Conservation (phyloP, 2,797 vertebrate species). For the Acipenser oxyrinchus region DNA sequence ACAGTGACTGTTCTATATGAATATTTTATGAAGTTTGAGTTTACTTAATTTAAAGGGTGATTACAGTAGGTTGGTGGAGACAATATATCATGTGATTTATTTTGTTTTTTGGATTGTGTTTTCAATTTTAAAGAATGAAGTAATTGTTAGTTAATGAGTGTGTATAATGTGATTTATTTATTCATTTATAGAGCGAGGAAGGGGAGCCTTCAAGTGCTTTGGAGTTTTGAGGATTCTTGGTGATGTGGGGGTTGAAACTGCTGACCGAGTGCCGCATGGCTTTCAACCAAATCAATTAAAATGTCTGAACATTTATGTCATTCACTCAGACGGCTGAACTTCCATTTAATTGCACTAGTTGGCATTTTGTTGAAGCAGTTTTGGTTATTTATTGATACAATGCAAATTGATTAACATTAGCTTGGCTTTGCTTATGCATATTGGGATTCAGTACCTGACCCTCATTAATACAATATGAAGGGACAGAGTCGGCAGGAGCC, state of each 20-base stretch:
- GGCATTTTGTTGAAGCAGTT: constrained; percentile 12
- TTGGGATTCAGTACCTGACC: constrained; percentile 7
- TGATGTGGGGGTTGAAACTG: neutral
- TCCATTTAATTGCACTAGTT: constrained; percentile 8
- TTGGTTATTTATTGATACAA: constrained; percentile 4
- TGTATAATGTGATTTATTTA: too few relatives aligned
- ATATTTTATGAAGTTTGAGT: too few relatives aligned
- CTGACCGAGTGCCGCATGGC: constrained; percentile 13
- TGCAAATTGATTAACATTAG: constrained; percentile 2
- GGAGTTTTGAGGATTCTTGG: neutral
- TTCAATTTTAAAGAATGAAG: too few relatives aligned
- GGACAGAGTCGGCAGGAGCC: constrained; percentile 5
- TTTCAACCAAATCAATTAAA: constrained; percentile 22
- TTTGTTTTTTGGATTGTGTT: too few relatives aligned
- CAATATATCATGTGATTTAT: too few relatives aligned
- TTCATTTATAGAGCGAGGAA: neutral
- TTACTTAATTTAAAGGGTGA: too few relatives aligned
- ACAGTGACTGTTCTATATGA: too few relatives aligned
- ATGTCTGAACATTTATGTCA: constrained; percentile 11
- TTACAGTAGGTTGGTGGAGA: too few relatives aligned
- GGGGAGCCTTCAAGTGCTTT: constrained; percentile 22
- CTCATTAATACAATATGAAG: constrained; percentile 8
- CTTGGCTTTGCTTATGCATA: constrained; percentile 4
- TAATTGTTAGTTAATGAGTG: too few relatives aligned
- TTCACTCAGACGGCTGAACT: constrained; percentile 1